Percentiles rank a stretch among this genome's conserved stretches.
Evolutionary conservation across 2,113 vertebrate species (phyloP).

Genomic region (Solea solea): DNA sequence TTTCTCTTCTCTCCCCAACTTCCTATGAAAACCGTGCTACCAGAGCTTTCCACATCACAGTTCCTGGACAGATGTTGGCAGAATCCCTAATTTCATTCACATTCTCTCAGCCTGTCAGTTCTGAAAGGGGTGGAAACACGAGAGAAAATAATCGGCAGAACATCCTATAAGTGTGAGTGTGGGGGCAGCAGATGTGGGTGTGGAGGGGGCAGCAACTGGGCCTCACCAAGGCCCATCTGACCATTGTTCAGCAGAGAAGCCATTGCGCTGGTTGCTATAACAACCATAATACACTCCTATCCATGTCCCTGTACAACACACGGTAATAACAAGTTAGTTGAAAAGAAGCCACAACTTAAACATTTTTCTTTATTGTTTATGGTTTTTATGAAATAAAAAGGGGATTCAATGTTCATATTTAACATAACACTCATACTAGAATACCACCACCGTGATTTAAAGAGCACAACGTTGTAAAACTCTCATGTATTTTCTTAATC

Average conservation of each 20-base stretch:
- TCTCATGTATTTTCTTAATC: neutral
- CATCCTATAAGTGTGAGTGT: conserved; percentile 88
- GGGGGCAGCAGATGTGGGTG: conserved; percentile 94
- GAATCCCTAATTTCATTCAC: conserved; percentile 70
- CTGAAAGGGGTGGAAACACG: conserved; percentile 71
- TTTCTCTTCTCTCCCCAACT: neutral
- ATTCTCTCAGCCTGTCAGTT: conserved; percentile 71
- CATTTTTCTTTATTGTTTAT: neutral
- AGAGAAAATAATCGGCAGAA: conserved; percentile 82
- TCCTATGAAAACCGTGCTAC: conserved; percentile 16
- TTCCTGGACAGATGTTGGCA: conserved; percentile 74
- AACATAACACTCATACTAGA: no score
- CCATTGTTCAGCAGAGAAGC: conserved; percentile 85
- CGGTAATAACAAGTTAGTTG: conserved; percentile 81
- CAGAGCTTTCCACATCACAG: conserved; percentile 22
- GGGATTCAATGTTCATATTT: neutral
- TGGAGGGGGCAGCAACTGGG: conserved; percentile 80
- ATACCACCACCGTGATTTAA: neutral
- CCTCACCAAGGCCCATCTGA: conserved; percentile 82
- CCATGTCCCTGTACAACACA: conserved; percentile 85
- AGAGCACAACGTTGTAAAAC: neutral
- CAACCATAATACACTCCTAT: conserved; percentile 89
- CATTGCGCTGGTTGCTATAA: conserved; percentile 93
- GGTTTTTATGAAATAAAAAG: conserved; percentile 17
- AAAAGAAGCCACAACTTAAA: conserved; percentile 44